Conservation (phyloP, 2,113 vertebrate species). For the Salminus brasiliensis region DNA sequence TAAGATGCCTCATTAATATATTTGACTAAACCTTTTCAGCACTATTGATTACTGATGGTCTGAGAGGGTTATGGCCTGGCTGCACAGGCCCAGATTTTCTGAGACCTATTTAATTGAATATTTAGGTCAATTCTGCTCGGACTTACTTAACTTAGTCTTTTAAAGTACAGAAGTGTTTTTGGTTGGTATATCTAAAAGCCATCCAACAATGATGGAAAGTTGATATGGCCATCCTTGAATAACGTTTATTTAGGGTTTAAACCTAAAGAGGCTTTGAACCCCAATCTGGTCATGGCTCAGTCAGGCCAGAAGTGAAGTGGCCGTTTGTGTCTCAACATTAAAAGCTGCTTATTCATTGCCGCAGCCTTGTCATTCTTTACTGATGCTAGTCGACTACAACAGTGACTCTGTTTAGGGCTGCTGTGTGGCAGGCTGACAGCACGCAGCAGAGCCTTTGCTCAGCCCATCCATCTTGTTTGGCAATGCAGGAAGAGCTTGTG, state of each 20-base stretch:
- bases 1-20: background rate
- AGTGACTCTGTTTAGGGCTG: slow-evolving; percentile 20
- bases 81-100: background rate
- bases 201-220: background rate
- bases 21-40: background rate
- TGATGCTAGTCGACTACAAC: background rate
- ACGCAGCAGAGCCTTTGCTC: slow-evolving; percentile 10
- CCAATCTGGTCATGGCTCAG: background rate
- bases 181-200: background rate
- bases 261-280: background rate
- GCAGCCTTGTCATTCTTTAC: background rate
- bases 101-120: background rate
- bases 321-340: background rate
- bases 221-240: no score
- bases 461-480: slow-evolving; percentile 33
- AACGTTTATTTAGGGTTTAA: no score
- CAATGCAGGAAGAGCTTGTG: slow-evolving; percentile 10
- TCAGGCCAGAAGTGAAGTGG: background rate
- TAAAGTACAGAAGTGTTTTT: background rate
- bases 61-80: background rate
- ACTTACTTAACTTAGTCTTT: background rate
- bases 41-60: background rate
- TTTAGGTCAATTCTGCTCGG: background rate
- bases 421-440: slow-evolving; percentile 3
- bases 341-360: slow-evolving; percentile 33